Evolutionary conservation across 2,888 invertebrate species (phyloP).

Genomic region (Stramonita haemastoma): DNA sequence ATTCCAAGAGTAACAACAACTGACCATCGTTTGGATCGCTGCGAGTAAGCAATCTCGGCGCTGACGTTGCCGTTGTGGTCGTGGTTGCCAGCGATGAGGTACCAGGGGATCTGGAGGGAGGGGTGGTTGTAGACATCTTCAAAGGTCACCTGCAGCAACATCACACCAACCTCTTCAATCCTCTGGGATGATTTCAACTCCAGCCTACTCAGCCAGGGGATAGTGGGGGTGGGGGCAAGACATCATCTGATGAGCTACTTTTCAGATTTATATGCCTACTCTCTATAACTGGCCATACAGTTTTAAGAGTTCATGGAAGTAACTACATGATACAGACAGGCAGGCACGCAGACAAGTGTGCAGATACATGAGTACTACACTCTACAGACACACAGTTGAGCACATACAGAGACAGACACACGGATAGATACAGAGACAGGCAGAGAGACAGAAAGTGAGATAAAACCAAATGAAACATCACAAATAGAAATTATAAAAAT

Average conservation of each 20-base stretch:
- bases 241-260: no score
- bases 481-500: no score
- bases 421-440: not conserved
- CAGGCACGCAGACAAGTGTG: not conserved
- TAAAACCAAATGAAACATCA: not conserved
- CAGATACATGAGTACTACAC: not conserved
- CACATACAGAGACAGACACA: not conserved
- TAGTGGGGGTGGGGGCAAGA: no score
- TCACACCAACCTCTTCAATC: no score
- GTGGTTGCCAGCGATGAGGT: slow-evolving; percentile 80
- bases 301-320: no score
- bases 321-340: no score
- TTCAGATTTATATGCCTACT: no score
- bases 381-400: not conserved
- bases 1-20: not conserved
- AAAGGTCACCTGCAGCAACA: slow-evolving; percentile 75
- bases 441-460: not conserved
- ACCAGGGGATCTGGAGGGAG: slow-evolving; percentile 77
- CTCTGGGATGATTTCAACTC: no score
- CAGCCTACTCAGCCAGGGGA: no score
- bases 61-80: slow-evolving; percentile 79
- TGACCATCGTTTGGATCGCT: slow-evolving; percentile 74
- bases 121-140: slow-evolving; percentile 76
- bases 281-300: no score
- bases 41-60: slow-evolving; percentile 78